These are phyloP conservation scores for Rhagonycha fulva DNA, from an alignment of 2,888 invertebrate genomes.

Conservation along the genomic window DNA sequence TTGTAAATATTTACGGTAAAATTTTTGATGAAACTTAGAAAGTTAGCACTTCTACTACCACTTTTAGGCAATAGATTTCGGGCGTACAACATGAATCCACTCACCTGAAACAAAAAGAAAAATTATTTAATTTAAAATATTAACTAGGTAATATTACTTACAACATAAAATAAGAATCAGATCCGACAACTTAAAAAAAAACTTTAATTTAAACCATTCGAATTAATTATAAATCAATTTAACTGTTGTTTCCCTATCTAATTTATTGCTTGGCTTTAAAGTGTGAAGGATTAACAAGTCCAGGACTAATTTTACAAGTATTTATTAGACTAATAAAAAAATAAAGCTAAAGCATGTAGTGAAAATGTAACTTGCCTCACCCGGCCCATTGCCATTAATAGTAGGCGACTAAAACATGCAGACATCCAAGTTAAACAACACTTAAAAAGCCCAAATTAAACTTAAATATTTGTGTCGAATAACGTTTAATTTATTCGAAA, in stretches of 20 bases:
- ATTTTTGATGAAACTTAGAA: neutral
- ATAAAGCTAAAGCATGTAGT: neutral
- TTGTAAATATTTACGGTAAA: neutral
- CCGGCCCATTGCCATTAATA: neutral
- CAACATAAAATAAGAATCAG: neutral
- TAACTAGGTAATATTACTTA: neutral
- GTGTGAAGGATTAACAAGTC: neutral
- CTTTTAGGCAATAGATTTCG: neutral
- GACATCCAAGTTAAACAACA: neutral
- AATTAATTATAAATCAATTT: neutral
- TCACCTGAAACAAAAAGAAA: neutral
- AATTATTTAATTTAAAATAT: neutral
- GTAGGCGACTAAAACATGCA: conserved; percentile 1
- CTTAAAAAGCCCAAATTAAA: neutral
- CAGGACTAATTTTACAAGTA: neutral
- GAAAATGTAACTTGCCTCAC: neutral
- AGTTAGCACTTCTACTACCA: neutral
- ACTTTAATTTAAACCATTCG: neutral
- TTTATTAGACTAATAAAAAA: conserved; percentile 1
- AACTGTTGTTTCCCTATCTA: neutral
- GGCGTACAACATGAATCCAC: neutral
- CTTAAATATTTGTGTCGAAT: neutral
- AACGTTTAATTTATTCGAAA: neutral
- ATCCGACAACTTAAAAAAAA: neutral
- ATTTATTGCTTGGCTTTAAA: neutral